Percentiles rank a stretch among this genome's conserved stretches.
Conservation (phyloP, 2,888 invertebrate genomes). For the Drosophila ustulata region DNA sequence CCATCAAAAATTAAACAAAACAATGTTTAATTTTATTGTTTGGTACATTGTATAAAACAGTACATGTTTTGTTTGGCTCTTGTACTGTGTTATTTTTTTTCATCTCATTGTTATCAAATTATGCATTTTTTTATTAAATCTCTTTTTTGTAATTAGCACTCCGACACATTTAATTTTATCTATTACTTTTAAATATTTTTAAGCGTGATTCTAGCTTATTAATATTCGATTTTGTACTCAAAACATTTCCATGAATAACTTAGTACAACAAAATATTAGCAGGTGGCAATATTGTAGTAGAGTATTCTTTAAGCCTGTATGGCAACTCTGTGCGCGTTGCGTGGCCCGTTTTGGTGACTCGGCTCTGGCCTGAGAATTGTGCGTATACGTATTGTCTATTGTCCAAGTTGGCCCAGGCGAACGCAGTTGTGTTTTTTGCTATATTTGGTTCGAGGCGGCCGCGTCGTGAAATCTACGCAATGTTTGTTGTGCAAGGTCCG, state of each 20-base stretch:
- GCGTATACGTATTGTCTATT: slow-evolving; percentile 73
- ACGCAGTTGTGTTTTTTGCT: slow-evolving; percentile 39
- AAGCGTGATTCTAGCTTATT: too few relatives aligned
- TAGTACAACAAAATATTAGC: not conserved
- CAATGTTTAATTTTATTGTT: too few relatives aligned
- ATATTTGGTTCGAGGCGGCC: slow-evolving; percentile 62
- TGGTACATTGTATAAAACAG: too few relatives aligned
- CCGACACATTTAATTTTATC: too few relatives aligned
- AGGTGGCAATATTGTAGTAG: slow-evolving; percentile 7
- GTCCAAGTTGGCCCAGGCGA: slow-evolving; percentile 35
- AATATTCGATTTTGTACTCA: too few relatives aligned
- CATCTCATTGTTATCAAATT: too few relatives aligned
- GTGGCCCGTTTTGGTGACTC: slow-evolving; percentile 37
- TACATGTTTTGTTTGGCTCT: too few relatives aligned
- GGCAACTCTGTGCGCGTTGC: slow-evolving; percentile 7
- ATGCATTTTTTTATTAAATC: too few relatives aligned
- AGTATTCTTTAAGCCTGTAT: slow-evolving; percentile 13
- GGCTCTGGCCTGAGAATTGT: slow-evolving; percentile 61
- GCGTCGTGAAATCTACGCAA: slow-evolving; percentile 69
- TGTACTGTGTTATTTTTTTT: too few relatives aligned
- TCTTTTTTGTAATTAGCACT: too few relatives aligned
- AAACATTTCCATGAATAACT: not conserved
- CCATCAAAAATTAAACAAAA: too few relatives aligned
- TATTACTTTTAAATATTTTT: too few relatives aligned
- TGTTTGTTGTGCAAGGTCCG: slow-evolving; percentile 46